phyloP scores from a whole-genome alignment of 2,113 vertebrate species.

The Argyrosomus japonicus region DNA sequence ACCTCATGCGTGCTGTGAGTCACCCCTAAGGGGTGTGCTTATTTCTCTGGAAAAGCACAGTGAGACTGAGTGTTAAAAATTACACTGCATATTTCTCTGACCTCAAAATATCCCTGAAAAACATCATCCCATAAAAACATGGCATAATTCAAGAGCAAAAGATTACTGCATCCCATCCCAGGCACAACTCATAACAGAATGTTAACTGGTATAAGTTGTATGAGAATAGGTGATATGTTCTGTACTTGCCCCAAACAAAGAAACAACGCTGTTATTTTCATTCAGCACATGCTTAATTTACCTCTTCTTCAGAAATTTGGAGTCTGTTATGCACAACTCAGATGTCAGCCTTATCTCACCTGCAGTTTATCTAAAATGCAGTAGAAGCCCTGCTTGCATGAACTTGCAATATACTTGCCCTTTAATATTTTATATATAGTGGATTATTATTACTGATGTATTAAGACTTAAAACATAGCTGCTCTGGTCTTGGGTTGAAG shows the following conservation, averaged over 20 bases:
- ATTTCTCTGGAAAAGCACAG: neutral
- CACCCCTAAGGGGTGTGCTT: slow-evolving; percentile 6
- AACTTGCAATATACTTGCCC: neutral
- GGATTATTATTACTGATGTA: neutral
- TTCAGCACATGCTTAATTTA: neutral
- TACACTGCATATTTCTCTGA: neutral
- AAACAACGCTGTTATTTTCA: neutral
- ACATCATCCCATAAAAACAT: neutral
- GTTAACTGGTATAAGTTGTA: neutral
- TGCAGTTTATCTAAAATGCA: neutral
- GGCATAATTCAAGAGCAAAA: neutral
- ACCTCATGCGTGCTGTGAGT: slow-evolving; percentile 60
- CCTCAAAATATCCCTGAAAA: slow-evolving; percentile 21
- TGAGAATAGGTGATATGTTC: neutral
- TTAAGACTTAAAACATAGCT: neutral
- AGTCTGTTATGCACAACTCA: neutral
- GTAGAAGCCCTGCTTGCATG: neutral
- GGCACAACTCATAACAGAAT: too few species aligned
- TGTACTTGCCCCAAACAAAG: neutral
- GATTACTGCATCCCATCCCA: neutral
- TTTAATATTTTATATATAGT: neutral
- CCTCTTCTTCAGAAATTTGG: neutral
- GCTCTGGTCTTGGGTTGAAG: neutral
- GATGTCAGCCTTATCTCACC: neutral
- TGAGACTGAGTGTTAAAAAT: neutral